Evolutionary conservation across 2,113 vertebrate genomes (phyloP), one percentile per base, ranked within the genome.

Genomic region (Poeciliopsis retropinna): DNA sequence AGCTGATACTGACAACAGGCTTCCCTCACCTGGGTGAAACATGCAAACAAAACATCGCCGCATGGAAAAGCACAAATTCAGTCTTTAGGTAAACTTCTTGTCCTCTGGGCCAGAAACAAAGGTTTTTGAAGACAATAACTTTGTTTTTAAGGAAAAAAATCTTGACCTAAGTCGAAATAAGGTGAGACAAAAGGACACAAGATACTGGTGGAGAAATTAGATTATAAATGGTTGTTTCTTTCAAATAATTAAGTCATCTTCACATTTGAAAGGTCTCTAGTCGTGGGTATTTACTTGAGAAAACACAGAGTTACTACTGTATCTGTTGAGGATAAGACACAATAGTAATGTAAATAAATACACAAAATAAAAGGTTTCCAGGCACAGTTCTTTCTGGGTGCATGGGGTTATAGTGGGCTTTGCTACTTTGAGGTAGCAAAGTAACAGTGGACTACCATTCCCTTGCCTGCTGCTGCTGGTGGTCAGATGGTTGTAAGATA

Each of bases 21-120:
- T 70, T 81, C 74, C 71, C 67, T 79, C 76, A 89, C 90, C 75
- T 80, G 78, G 27, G 67, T 39, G 65, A 39, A 76, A 13, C 17
- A n/a, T 25, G 60, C 3, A 19, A 37, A 79, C 69, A 80, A 72
- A 30, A 29, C 29, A 54, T 61, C 39, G 67, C 54, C 34, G 19
- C 3, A 17, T 28, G 64, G 72, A 66, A 22, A 60, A 5, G 17
- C n/a, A 64, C 41, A 76, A 5, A 22, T 14, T 51, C 30, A 60
- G 31, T 5, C 2, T 28, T 70, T 47, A 62, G 64, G 51, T 30
- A 28, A 28, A 57, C 39, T 54, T 22, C 30, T 15, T 27, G 44
- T 63, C n/a, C n/a, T 74, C 63, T 70, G 19, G 12, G 11, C 41
- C 22, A 70, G 9, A 60, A 14, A 31, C 13, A 64, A 22, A 32